Percentiles rank a stretch among this genome's conserved stretches.
Conservation (phyloP, 2,888 invertebrate genomes). For the Polyommatus iphigenia region DNA sequence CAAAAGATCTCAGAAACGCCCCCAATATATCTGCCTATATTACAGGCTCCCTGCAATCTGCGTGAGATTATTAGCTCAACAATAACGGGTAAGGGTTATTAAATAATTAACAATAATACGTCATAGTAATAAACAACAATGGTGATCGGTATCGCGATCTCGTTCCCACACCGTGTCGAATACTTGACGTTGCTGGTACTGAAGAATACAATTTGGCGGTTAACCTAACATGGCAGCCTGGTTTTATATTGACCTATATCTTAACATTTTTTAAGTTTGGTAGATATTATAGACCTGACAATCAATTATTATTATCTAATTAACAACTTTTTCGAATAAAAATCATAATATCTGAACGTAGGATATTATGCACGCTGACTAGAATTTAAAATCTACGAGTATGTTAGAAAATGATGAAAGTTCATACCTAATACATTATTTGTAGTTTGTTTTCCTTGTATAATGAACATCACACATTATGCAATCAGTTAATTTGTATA, state of each 20-base stretch:
- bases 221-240: not conserved
- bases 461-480: not conserved
- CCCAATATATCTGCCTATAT: not conserved
- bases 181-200: not conserved
- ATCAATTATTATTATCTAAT: too few relatives aligned
- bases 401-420: not conserved
- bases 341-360: too few relatives aligned
- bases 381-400: too few relatives aligned
- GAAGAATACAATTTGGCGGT: not conserved
- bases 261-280: too few relatives aligned
- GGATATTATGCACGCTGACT: too few relatives aligned
- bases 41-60: not conserved
- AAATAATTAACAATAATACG: not conserved
- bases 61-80: not conserved
- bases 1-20: too few relatives aligned
- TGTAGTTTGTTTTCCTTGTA: not conserved
- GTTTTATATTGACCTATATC: not conserved
- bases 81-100: not conserved
- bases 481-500: not conserved
- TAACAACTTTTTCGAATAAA: too few relatives aligned
- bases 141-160: not conserved
- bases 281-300: too few relatives aligned
- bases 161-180: not conserved
- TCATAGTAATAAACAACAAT: not conserved
- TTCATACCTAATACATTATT: not conserved